Evolutionary conservation across 1,140 invertebrate genomes (phyloP).

Genomic region (Drosophila albomicans): DNA sequence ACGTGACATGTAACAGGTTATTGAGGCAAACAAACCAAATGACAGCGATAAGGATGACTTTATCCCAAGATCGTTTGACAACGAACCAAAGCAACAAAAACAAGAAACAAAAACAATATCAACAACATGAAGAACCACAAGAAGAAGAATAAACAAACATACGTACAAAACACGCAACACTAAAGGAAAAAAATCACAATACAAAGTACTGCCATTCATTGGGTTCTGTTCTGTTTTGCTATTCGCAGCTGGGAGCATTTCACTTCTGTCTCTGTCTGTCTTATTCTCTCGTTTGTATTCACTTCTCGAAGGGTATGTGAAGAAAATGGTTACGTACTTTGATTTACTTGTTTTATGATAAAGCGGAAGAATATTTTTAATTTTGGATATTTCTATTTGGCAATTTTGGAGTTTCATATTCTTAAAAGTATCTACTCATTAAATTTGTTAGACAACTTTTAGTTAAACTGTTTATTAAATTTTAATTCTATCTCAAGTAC

Average conservation of each 20-base stretch:
- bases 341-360: background rate
- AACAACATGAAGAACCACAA: conserved; percentile 26
- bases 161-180: conserved; percentile 62
- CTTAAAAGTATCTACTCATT: too few relatives aligned
- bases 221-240: conserved; percentile 51
- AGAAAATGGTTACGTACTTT: background rate
- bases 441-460: too few relatives aligned
- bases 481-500: too few relatives aligned
- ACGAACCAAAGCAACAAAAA: conserved; percentile 4
- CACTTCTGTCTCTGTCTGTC: background rate
- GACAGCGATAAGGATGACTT: conserved; percentile 69
- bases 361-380: background rate
- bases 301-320: background rate
- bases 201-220: conserved; percentile 80
- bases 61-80: conserved; percentile 74
- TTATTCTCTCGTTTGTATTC: conserved; percentile 3
- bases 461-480: too few relatives aligned
- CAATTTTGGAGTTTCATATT: too few relatives aligned
- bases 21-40: conserved; percentile 54
- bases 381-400: too few relatives aligned
- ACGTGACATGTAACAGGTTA: conserved; percentile 74
- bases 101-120: background rate
- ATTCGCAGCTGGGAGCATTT: conserved; percentile 47
- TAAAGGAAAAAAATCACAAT: conserved; percentile 49
- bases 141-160: conserved; percentile 57